Evolutionary conservation across 2,888 invertebrate species (phyloP).

Genomic region (Tanytarsus gracilentus): DNA sequence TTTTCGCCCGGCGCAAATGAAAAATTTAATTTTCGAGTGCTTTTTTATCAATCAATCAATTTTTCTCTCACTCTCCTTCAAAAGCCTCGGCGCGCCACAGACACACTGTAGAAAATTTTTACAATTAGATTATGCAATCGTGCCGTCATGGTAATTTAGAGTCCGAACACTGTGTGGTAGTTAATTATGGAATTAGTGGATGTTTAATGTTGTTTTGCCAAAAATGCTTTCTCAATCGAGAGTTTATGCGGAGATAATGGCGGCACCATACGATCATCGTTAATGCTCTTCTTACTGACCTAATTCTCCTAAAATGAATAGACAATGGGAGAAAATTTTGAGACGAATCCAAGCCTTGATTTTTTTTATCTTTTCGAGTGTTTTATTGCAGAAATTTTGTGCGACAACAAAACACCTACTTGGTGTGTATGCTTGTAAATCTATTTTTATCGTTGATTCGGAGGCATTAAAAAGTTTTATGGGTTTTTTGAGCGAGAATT

Average conservation of each 20-base stretch:
- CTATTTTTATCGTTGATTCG: no score
- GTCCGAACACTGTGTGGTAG: background rate
- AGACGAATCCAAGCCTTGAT: background rate
- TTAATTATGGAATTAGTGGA: slow-evolving; percentile 19
- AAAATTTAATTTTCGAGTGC: slow-evolving; percentile 1
- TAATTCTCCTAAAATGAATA: background rate
- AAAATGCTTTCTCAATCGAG: background rate
- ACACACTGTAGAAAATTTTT: background rate
- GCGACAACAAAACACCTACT: no score
- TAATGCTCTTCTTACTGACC: background rate
- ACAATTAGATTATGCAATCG: slow-evolving; percentile 23
- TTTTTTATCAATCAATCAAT: slow-evolving; percentile 27
- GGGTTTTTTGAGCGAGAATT: no score
- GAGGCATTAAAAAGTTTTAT: no score
- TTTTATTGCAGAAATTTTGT: no score
- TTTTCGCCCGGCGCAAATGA: background rate
- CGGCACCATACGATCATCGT: background rate
- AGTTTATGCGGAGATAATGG: background rate
- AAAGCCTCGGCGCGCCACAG: slow-evolving; percentile 5
- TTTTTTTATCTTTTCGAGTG: no score
- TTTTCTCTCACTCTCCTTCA: slow-evolving; percentile 1
- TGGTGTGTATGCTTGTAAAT: no score
- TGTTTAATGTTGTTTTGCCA: background rate
- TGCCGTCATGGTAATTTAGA: background rate
- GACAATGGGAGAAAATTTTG: background rate